phyloP scores from a whole-genome alignment of 2,888 invertebrate genomes.

The Drosophila colorata region DNA sequence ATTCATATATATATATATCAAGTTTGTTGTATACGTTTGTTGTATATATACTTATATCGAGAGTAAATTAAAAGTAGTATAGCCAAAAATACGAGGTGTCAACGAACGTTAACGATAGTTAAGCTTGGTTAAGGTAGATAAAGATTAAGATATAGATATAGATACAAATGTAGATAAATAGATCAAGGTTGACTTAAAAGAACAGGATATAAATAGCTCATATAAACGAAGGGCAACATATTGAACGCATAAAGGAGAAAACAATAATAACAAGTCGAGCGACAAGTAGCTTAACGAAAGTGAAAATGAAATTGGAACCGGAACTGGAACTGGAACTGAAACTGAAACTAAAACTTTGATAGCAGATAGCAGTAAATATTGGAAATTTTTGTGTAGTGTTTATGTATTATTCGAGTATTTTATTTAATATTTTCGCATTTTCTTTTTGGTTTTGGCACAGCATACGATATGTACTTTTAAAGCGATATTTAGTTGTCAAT shows the following conservation, averaged over 20 bases:
- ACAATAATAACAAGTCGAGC: constrained; percentile 16
- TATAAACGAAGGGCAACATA: constrained; percentile 7
- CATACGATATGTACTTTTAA: not conserved
- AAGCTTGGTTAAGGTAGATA: constrained; percentile 18
- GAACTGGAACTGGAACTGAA: constrained; percentile 12
- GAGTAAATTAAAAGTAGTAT: constrained; percentile 19
- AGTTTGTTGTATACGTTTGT: constrained; percentile 27
- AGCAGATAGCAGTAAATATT: constrained; percentile 24
- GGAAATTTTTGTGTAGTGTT: constrained; percentile 5
- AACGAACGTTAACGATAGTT: constrained; percentile 37
- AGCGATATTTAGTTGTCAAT: constrained; percentile 2
- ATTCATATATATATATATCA: constrained; percentile 46
- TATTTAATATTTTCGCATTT: not conserved
- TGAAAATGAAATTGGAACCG: constrained; percentile 11
- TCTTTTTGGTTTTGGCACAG: not conserved
- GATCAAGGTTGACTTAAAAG: constrained; percentile 7
- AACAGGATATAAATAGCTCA: constrained; percentile 1
- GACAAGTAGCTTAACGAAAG: constrained; percentile 27
- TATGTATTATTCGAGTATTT: constrained; percentile 1
- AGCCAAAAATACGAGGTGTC: constrained; percentile 15
- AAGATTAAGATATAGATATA: constrained; percentile 16
- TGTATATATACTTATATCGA: constrained; percentile 29
- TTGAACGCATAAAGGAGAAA: constrained; percentile 10
- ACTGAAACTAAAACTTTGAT: constrained; percentile 16
- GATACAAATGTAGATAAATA: constrained; percentile 8